Base-by-base conservation (phyloP, 2,797 vertebrate species). In the Amblyopsis hoosieri region DNA sequence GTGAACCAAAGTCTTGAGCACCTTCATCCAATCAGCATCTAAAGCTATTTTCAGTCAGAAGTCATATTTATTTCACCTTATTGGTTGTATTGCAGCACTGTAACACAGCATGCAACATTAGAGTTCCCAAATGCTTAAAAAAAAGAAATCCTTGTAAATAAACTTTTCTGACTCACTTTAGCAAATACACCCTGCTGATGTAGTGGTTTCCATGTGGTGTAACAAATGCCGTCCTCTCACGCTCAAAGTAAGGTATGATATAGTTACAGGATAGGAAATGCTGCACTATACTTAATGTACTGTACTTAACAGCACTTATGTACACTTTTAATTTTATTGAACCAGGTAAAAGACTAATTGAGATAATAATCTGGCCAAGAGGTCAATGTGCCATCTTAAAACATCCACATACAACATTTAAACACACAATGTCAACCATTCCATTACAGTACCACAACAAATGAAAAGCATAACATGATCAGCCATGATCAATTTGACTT, bases 201-300 rank as follows among this genome's bases (percentile, higher is more conserved):
- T 56, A 80, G 79, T 51, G 46, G 45, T 81, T 85, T 82, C 81
- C 75, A 84, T 83, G 76, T 78, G 79, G 66, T 66, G 59, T 71
- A 54, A 75, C 19, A 48, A 54, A 17, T 48, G 45, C 62, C 17
- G 12, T 37, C 60, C 54, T 52, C 67, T 52, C 59, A 68, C 62
- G 64, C 67, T 60, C 42, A 10, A 3, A 66, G 15, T 54, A 53
- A 49, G 8, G 29, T 48, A 57, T 68, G 66, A 70, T 54, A 29
- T 48, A 52, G 42, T 59, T 29, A 54, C 11, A 19, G 53, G 15
- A 67, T 10, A 51, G 7, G n/a, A 8, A 64, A 42, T 42, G 9
- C 37, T 42, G 37, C 8, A 42, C 9, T 7, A 29, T 29, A 9
- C 37, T 42, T 42, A 42, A 8, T 42, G 37, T 42, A 42, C 37